These are phyloP conservation scores for Scalopus aquaticus DNA, from an alignment of 2,113 vertebrate species.

Conservation along the genomic window DNA sequence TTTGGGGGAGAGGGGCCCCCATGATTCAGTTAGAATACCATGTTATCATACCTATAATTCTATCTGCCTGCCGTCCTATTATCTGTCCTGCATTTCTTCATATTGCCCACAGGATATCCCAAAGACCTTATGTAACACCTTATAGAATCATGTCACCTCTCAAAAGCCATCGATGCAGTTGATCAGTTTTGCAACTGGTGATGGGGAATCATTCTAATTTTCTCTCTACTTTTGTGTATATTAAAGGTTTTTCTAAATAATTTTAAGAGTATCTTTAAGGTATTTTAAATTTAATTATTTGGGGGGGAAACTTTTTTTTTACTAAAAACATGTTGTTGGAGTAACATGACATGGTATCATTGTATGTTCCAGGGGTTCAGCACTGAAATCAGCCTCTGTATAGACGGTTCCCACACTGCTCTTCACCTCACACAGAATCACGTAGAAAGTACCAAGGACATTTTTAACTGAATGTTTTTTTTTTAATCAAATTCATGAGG, in stretches of 20 bases:
- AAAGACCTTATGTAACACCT: not conserved
- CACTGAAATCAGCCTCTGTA: not conserved
- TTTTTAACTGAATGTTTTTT: not conserved
- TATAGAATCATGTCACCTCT: not conserved
- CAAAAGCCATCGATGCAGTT: not conserved
- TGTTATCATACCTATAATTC: not conserved
- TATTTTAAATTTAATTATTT: too few species aligned
- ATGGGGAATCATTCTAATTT: not conserved
- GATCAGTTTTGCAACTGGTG: not conserved
- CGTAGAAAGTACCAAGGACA: not conserved
- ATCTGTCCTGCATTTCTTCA: not conserved
- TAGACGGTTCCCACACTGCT: not conserved
- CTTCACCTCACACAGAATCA: not conserved
- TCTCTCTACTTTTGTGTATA: not conserved
- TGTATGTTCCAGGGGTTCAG: not conserved
- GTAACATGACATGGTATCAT: not conserved
- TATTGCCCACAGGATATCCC: not conserved
- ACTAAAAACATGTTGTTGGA: too few species aligned
- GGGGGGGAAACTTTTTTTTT: too few species aligned
- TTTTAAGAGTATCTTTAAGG: not conserved
- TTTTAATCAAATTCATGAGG: not conserved
- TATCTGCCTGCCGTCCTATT: not conserved
- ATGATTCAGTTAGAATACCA: not conserved
- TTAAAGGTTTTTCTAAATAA: not conserved
- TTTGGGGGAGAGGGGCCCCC: not conserved